phyloP scores from a whole-genome alignment of 2,888 invertebrate species.

The Plutella xylostella region DNA sequence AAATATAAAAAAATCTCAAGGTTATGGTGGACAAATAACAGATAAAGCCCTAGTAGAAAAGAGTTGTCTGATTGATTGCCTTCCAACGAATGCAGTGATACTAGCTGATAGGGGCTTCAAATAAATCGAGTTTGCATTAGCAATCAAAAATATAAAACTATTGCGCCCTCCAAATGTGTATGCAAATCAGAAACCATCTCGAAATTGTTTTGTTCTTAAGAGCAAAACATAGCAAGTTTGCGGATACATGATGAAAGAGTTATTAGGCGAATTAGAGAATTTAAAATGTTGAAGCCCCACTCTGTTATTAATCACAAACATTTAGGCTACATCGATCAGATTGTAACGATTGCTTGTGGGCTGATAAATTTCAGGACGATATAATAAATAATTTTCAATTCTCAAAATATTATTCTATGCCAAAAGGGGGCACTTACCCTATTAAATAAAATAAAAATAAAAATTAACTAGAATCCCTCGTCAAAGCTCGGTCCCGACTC shows the following conservation, averaged over 20 bases:
- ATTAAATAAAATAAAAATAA: too few species aligned
- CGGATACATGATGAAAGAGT: conserved; percentile 12
- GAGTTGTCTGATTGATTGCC: conserved; percentile 7
- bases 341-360: conserved; percentile 7
- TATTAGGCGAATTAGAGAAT: conserved; percentile 12
- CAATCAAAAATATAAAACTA: conserved; percentile 7
- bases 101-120: conserved; percentile 15
- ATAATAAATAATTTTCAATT: conserved; percentile 10
- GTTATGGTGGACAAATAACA: conserved; percentile 10
- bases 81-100: conserved; percentile 8
- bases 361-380: conserved; percentile 8
- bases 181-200: conserved; percentile 9
- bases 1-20: too few species aligned
- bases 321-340: conserved; percentile 3
- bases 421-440: too few species aligned
- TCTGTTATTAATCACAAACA: conserved; percentile 3
- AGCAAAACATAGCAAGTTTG: conserved; percentile 13
- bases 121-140: conserved; percentile 7
- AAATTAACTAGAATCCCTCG: too few species aligned
- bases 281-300: conserved; percentile 9
- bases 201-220: conserved; percentile 9
- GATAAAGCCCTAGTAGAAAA: conserved; percentile 12
- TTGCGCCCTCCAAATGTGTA: conserved; percentile 12
- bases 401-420: too few species aligned
- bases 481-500: too few species aligned